Base-by-base conservation (phyloP, 2,797 vertebrate species). In the Pipistrellus pipistrellus region DNA sequence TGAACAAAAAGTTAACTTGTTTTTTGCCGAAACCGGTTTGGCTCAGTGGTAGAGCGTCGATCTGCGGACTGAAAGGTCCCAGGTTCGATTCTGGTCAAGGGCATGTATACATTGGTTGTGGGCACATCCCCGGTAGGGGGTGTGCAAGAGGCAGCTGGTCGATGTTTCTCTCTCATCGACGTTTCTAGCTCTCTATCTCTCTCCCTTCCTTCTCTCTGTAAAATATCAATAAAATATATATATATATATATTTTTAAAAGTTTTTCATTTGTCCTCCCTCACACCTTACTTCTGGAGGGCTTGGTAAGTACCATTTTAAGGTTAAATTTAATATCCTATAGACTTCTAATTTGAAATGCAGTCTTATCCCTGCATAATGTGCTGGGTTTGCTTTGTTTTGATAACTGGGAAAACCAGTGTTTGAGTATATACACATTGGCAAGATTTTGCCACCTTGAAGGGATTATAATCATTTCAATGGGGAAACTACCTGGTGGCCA, bases 211-310 rank as follows among this genome's bases (percentile, higher is more conserved):
- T n/a, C n/a, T n/a, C n/a, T n/a, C n/a, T n/a, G n/a, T n/a, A n/a
- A n/a, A n/a, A n/a, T n/a, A n/a, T n/a, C n/a, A n/a, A n/a, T n/a
- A n/a, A n/a, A n/a, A n/a, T n/a, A n/a, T n/a, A n/a, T n/a, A n/a
- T n/a, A n/a, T n/a, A n/a, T n/a, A n/a, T n/a, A n/a, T n/a, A n/a
- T n/a, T n/a, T n/a, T n/a, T n/a, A n/a, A n/a, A n/a, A n/a, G n/a
- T n/a, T n/a, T 97, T 87, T 88, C 90, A 53, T 96, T 92, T 97
- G 18, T 91, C 91, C 32, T 98, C 96, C 97, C 57, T 68, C 97
- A 98, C 97, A 98, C 98, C 96, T 97, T 69, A 35, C 92, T 92
- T 59, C 41, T 92, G 87, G 84, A 98, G 97, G 95, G 89, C 41
- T 91, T 96, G 96, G 93, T 97, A 93, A 96, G 91, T 97, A 93